Percentiles rank a stretch among this genome's conserved stretches.
Evolutionary conservation across 2,113 vertebrate genomes (phyloP).

Genomic region (Acrocephalus arundinaceus): DNA sequence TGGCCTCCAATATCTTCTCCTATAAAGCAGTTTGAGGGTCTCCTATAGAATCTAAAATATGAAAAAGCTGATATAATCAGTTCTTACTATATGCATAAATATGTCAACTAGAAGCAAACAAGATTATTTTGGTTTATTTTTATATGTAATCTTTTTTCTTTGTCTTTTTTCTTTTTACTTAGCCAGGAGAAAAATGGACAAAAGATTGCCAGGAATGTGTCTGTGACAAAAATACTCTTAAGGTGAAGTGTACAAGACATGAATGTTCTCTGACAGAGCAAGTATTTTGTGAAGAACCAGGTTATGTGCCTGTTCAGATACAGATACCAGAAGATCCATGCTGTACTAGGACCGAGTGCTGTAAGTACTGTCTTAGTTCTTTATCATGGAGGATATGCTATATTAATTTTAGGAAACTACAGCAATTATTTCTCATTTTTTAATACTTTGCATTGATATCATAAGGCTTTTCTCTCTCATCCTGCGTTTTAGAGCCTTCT

Average conservation of each 20-base stretch:
- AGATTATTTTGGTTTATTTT: not conserved
- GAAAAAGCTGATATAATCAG: not conserved
- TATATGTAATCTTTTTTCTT: not conserved
- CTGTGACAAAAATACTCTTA: slow-evolving; percentile 48
- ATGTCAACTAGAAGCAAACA: not conserved
- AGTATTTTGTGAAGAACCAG: slow-evolving; percentile 39
- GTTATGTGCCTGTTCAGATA: slow-evolving; percentile 28
- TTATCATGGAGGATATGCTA: not conserved
- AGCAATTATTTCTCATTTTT: not conserved
- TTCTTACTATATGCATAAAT: not conserved
- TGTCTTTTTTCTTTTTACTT: not conserved
- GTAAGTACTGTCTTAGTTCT: slow-evolving; percentile 50
- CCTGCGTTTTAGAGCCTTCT: not conserved
- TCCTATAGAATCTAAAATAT: not conserved
- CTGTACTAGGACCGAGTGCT: slow-evolving; percentile 64
- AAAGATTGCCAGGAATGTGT: slow-evolving; percentile 66
- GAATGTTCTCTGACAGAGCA: slow-evolving; percentile 19
- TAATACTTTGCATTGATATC: not conserved
- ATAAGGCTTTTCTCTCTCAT: not conserved
- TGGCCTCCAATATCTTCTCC: not conserved
- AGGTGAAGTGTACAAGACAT: slow-evolving; percentile 33
- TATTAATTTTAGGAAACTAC: not conserved
- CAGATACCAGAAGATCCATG: slow-evolving; percentile 55
- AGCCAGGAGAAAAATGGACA: slow-evolving; percentile 67
- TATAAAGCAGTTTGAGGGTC: not conserved